Evolutionary conservation across 1,140 invertebrate species (phyloP).

Genomic region (Philopotamus ludificatus): DNA sequence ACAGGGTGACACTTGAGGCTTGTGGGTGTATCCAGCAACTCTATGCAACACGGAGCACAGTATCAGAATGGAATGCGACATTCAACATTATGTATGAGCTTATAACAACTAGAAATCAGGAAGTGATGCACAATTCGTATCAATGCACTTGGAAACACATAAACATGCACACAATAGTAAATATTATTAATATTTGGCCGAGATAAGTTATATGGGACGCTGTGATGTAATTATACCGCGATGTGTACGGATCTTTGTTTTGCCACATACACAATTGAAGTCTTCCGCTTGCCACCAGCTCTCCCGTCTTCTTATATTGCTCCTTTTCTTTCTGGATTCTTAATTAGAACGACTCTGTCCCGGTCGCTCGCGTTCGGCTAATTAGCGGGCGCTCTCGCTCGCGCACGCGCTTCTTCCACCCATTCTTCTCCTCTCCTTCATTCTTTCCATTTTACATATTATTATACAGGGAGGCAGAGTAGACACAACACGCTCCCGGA

Average conservation of each 20-base stretch:
- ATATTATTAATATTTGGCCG: too few relatives aligned
- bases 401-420: slow-evolving; percentile 8
- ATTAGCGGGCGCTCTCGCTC: slow-evolving; percentile 36
- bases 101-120: slow-evolving; percentile 9
- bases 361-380: slow-evolving; percentile 33
- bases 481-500: slow-evolving; percentile 39
- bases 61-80: slow-evolving; percentile 3
- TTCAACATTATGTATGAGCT: background rate
- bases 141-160: too few relatives aligned
- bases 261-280: background rate
- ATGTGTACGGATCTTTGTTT: background rate
- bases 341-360: slow-evolving; percentile 39
- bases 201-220: too few relatives aligned
- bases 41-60: background rate
- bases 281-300: slow-evolving; percentile 7
- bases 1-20: background rate
- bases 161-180: too few relatives aligned
- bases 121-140: background rate
- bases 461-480: slow-evolving; percentile 26
- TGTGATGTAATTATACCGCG: too few relatives aligned
- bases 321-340: slow-evolving; percentile 43
- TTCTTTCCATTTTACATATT: slow-evolving; percentile 43
- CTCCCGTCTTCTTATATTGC: slow-evolving; percentile 22
- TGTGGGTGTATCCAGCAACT: background rate
- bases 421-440: slow-evolving; percentile 40